phyloP scores from a whole-genome alignment of 2,113 vertebrate genomes.

The Larimichthys polyactis region DNA sequence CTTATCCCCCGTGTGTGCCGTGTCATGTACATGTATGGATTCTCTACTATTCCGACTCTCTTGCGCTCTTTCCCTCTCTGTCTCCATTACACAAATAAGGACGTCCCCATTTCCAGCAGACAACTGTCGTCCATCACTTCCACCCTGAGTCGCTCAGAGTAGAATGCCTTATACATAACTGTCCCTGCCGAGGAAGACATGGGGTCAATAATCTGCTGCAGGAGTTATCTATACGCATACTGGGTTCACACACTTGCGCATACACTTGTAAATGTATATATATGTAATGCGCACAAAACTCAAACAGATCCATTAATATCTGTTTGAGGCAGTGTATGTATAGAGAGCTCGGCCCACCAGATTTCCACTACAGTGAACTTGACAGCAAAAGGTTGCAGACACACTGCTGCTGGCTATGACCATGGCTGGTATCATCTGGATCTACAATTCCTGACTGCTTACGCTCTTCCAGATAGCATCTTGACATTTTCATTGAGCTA shows the following conservation, averaged over 20 bases:
- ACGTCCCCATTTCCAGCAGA: slow-evolving; percentile 51
- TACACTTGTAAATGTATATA: background rate
- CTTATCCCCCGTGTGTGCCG: background rate
- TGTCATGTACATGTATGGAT: background rate
- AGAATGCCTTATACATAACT: slow-evolving; percentile 23
- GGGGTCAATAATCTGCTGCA: slow-evolving; percentile 29
- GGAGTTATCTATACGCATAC: slow-evolving; percentile 3
- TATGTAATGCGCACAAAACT: background rate
- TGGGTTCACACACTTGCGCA: background rate
- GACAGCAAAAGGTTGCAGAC: slow-evolving; percentile 42
- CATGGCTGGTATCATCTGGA: slow-evolving; percentile 20
- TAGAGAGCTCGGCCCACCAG: slow-evolving; percentile 16
- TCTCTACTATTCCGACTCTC: background rate
- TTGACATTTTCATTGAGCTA: slow-evolving; percentile 25
- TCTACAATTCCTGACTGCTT: slow-evolving; percentile 7
- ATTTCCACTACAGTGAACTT: slow-evolving; percentile 58
- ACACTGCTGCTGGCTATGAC: slow-evolving; percentile 32
- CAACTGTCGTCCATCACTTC: slow-evolving; percentile 59
- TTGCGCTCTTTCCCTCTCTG: slow-evolving; percentile 14
- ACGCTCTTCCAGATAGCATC: slow-evolving; percentile 3
- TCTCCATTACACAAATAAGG: slow-evolving; percentile 57
- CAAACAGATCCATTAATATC: background rate
- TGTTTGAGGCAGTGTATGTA: background rate
- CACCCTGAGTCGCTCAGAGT: slow-evolving; percentile 11
- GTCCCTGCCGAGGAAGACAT: slow-evolving; percentile 32